Evolutionary conservation across 64 coral and sea anemone genomes (phyloP).

Genomic region (Pocillopora damicornis): DNA sequence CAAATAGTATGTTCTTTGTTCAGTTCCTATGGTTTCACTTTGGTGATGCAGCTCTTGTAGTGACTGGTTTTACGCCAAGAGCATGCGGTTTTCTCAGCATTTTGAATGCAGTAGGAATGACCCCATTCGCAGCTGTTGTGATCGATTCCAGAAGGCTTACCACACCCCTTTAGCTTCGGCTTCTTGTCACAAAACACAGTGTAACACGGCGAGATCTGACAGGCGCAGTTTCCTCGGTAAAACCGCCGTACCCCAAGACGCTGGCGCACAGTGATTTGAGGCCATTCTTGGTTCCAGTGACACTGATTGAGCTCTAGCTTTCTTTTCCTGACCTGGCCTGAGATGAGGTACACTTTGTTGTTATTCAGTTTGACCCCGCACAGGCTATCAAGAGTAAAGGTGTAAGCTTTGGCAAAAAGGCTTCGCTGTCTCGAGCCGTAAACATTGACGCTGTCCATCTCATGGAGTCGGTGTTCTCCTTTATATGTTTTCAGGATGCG

Average conservation of each 20-base stretch:
- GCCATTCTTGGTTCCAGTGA: slow-evolving; percentile 26
- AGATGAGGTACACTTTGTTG: slow-evolving; percentile 35
- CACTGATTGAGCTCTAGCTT: slow-evolving; percentile 20
- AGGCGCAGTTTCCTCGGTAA: slow-evolving; percentile 43
- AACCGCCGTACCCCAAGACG: slow-evolving; percentile 41
- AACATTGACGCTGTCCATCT: slow-evolving; percentile 5
- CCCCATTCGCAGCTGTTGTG: slow-evolving; percentile 11
- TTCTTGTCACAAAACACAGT: not conserved
- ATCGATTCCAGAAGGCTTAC: not conserved
- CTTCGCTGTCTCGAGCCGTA: slow-evolving; percentile 21
- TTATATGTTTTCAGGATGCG: slow-evolving; percentile 54
- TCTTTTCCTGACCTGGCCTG: slow-evolving; percentile 4
- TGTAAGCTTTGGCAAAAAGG: slow-evolving; percentile 31
- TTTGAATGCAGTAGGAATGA: slow-evolving; percentile 35
- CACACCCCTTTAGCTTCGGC: not conserved
- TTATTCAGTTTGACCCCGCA: slow-evolving; percentile 27
- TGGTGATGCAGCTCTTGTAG: slow-evolving; percentile 7
- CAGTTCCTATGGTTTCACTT: not conserved
- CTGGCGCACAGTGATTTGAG: slow-evolving; percentile 7
- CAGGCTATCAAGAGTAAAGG: not conserved
- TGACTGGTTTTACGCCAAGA: slow-evolving; percentile 23
- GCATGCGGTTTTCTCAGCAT: slow-evolving; percentile 6
- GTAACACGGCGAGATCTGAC: slow-evolving; percentile 36
- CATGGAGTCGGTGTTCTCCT: not conserved
- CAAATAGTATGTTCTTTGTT: too few relatives aligned